These are phyloP conservation scores for Crotalus horridus DNA, from an alignment of 2,113 vertebrate genomes.

Conservation along the genomic window DNA sequence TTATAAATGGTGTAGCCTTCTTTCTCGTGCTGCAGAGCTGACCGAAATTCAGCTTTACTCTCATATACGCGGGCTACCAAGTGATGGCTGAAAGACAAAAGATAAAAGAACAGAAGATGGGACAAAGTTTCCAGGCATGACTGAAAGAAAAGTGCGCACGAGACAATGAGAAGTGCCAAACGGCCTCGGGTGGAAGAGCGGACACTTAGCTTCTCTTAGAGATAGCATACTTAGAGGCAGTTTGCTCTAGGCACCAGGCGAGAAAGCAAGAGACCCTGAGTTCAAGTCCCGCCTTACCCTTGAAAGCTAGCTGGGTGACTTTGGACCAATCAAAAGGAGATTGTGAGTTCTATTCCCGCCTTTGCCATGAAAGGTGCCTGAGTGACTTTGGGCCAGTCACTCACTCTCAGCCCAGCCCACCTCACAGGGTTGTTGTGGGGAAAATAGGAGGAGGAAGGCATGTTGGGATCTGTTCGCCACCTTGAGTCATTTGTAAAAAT, in stretches of 20 bases:
- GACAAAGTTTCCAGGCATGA: not conserved
- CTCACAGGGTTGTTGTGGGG: not conserved
- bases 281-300: not conserved
- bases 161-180: not conserved
- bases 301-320: not conserved
- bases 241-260: not conserved
- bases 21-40: slow-evolving; percentile 95
- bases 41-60: slow-evolving; percentile 97
- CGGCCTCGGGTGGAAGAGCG: not conserved
- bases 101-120: not conserved
- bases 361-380: not conserved
- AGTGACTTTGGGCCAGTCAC: not conserved
- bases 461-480: not conserved
- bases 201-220: not conserved
- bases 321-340: not conserved
- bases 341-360: not conserved
- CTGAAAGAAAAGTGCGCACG: not conserved
- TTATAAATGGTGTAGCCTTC: slow-evolving; percentile 99
- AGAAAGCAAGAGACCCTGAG: not conserved
- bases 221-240: not conserved
- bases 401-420: not conserved
- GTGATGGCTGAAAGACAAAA: slow-evolving; percentile 81
- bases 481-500: not conserved
- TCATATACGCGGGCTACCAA: slow-evolving; percentile 94
- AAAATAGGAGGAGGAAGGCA: not conserved